These are phyloP conservation scores for Melieria omissa DNA, from an alignment of 2,888 invertebrate species.

Conservation along the genomic window DNA sequence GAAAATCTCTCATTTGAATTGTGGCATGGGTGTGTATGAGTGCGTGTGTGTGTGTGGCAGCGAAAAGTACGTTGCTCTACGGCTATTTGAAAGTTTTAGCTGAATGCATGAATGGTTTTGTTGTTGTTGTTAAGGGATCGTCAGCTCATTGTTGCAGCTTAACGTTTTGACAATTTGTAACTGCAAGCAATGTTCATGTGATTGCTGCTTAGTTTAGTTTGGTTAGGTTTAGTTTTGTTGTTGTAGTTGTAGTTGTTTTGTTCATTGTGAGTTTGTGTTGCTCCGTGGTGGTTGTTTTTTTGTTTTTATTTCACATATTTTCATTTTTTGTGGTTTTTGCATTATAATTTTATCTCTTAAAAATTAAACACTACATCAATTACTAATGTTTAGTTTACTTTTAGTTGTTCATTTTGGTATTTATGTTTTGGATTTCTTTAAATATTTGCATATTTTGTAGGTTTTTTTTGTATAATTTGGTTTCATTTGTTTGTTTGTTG, in stretches of 20 bases:
- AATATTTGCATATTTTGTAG: slow-evolving; percentile 39
- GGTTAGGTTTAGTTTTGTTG: background rate
- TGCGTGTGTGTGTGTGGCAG: too few species aligned
- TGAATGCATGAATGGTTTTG: too few species aligned
- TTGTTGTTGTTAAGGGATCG: too few species aligned
- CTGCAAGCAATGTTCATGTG: too few species aligned
- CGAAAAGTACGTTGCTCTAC: too few species aligned
- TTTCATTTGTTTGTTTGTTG: too few species aligned
- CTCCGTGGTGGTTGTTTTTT: slow-evolving; percentile 13
- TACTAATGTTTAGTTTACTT: slow-evolving; percentile 41
- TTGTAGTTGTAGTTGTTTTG: background rate
- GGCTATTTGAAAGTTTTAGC: too few species aligned
- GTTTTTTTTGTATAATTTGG: slow-evolving; percentile 12
- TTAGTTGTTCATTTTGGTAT: slow-evolving; percentile 34
- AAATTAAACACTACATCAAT: slow-evolving; percentile 45
- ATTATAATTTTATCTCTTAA: slow-evolving; percentile 38
- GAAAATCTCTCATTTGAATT: too few species aligned
- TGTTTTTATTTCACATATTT: slow-evolving; percentile 20
- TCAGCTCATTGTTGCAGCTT: too few species aligned
- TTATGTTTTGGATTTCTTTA: slow-evolving; percentile 41
- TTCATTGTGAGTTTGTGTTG: slow-evolving; percentile 2
- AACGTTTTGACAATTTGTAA: too few species aligned
- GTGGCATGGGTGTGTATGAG: too few species aligned
- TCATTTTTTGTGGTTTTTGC: slow-evolving; percentile 12
- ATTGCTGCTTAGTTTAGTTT: too few species aligned